These are phyloP conservation scores for Caenorhabditis drosophilae DNA, from an alignment of 2,888 invertebrate species.

Conservation along the genomic window DNA sequence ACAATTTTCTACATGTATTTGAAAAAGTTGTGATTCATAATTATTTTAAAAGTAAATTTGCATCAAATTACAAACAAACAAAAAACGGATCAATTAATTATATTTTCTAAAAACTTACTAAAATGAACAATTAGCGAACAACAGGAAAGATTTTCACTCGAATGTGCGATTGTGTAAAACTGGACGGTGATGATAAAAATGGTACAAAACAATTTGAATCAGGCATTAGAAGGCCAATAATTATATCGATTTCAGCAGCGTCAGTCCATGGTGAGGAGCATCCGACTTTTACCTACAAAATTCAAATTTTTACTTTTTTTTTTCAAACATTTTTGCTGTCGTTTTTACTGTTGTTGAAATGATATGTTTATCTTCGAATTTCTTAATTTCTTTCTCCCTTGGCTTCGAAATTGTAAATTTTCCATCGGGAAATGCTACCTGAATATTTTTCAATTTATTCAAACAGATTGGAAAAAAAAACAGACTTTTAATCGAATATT, in stretches of 20 bases:
- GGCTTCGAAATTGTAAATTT: slow-evolving; percentile 18
- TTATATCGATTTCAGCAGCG: slow-evolving; percentile 27
- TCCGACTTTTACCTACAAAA: too few relatives aligned
- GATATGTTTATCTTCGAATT: not conserved
- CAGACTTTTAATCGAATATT: slow-evolving; percentile 51
- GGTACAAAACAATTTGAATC: slow-evolving; percentile 10
- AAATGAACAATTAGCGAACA: slow-evolving; percentile 20
- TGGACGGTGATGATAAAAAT: slow-evolving; percentile 31
- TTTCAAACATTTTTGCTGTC: too few relatives aligned
- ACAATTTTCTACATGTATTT: too few relatives aligned
- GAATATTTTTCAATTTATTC: not conserved
- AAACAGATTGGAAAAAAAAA: not conserved
- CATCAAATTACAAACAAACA: too few relatives aligned
- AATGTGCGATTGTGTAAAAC: slow-evolving; percentile 17
- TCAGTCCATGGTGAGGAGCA: slow-evolving; percentile 19
- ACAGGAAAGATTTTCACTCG: slow-evolving; percentile 35
- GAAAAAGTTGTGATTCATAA: too few relatives aligned
- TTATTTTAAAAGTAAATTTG: too few relatives aligned
- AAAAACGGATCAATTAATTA: too few relatives aligned
- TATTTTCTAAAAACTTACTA: too few relatives aligned
- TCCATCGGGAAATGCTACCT: slow-evolving; percentile 16
- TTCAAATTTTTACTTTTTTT: too few relatives aligned
- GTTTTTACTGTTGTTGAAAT: slow-evolving; percentile 27
- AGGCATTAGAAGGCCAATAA: slow-evolving; percentile 12
- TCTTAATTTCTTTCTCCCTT: slow-evolving; percentile 10